These are phyloP conservation scores for Drosophila obscura DNA, from an alignment of 1,140 invertebrate species.

Conservation along the genomic window DNA sequence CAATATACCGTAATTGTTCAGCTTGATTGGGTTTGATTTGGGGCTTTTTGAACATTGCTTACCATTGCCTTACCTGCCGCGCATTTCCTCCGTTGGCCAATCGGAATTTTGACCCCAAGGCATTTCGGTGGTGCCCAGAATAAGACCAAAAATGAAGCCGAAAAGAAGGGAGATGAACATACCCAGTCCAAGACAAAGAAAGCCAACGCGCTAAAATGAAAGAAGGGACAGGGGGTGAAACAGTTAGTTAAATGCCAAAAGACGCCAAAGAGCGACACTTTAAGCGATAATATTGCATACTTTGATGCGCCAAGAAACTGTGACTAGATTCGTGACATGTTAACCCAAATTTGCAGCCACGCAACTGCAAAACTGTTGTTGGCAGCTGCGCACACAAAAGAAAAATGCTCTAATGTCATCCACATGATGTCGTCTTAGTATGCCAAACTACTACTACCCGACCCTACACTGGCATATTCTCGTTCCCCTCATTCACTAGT, in stretches of 20 bases:
- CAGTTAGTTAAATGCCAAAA: slow-evolving; percentile 53
- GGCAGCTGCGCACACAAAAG: slow-evolving; percentile 74
- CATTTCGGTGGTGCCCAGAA: slow-evolving; percentile 89
- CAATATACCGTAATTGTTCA: slow-evolving; percentile 58
- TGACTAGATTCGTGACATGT: slow-evolving; percentile 74
- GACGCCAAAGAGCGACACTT: slow-evolving; percentile 67
- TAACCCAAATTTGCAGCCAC: slow-evolving; percentile 80
- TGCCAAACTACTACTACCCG: slow-evolving; percentile 11
- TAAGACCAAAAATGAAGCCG: slow-evolving; percentile 91
- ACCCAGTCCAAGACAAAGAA: slow-evolving; percentile 88
- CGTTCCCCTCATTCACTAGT: slow-evolving; percentile 15
- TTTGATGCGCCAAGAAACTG: slow-evolving; percentile 49
- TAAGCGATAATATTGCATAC: slow-evolving; percentile 74
- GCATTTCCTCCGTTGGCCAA: slow-evolving; percentile 94
- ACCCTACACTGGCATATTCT: background rate
- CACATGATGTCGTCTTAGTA: slow-evolving; percentile 61
- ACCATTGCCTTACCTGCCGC: slow-evolving; percentile 86
- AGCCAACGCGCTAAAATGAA: slow-evolving; percentile 86
- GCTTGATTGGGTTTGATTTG: slow-evolving; percentile 53
- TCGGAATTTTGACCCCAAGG: slow-evolving; percentile 89
- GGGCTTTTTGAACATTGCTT: slow-evolving; percentile 21
- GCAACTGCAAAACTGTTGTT: slow-evolving; percentile 69
- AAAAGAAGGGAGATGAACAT: slow-evolving; percentile 89
- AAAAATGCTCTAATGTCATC: slow-evolving; percentile 74
- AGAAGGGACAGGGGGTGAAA: background rate